Base-by-base conservation (phyloP, 2,888 invertebrate genomes). In the Drosophila lacicola region DNA sequence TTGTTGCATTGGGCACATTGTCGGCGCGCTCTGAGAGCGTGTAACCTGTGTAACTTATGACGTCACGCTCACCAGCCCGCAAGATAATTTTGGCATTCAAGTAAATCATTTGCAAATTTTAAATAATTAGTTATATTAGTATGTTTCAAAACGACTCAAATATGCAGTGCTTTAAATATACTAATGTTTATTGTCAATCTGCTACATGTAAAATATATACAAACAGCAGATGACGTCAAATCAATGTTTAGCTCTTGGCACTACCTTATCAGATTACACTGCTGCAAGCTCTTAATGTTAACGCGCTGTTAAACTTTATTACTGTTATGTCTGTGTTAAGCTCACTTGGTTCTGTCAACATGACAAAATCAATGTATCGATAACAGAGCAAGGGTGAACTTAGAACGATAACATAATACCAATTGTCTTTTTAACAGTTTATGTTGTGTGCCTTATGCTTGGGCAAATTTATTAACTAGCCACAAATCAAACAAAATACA, bases 1-100 rank as follows among this genome's bases (percentile, higher is more conserved):
- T 6, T 11, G 9, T 6, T 42, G 36, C 44, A 19, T 4, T 21
- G 8, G 13, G 13, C 21, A 9, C 13, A 14, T 39, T 4, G 42
- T 11, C 9, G 42, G 2, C 11, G 11, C 11, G 9, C 69, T 75
- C 46, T 14, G 50, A 53, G 63, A 63, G 62, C 10, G 19, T 3
- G 10, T 0, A 41, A 14, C 41, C 14, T 39, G 14, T 44, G 34
- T 9, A 11, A 9, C 2, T 29, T 19, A 10, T 64, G 71, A 70
- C 71, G 71, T 53, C 53, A 53, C 17, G 1, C 13, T 2, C 1
- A 3, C 4, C 13, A n/a, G n/a, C 13, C 17, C 19, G 17, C 0
- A 8, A 3, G 0, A 10, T 41, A 14, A 8, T 3, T 17, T 9
- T 4, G 2, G 13, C 6, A 17, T 39, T 8, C 4, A 17, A 14